Percentiles rank a stretch among this genome's conserved stretches.
Evolutionary conservation across 2,113 vertebrate genomes (phyloP).

Genomic region (Eretmochelys imbricata): DNA sequence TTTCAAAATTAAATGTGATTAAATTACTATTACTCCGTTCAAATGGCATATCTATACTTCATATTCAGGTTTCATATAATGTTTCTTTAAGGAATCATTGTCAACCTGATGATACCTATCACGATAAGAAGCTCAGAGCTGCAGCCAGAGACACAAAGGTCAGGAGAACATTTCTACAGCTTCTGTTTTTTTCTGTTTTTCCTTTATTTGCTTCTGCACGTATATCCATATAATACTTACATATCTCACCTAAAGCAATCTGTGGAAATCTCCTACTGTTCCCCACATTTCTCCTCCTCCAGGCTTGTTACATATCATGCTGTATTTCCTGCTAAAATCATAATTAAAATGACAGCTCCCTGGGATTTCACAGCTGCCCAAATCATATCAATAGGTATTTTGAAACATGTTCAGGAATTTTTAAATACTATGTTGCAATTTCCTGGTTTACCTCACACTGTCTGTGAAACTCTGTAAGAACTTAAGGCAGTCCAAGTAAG

Average conservation of each 20-base stretch:
- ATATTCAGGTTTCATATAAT: constrained; percentile 17
- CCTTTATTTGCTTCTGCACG: accelerated
- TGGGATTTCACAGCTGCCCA: constrained; percentile 19
- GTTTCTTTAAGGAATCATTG: accelerated
- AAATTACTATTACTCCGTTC: constrained; percentile 62
- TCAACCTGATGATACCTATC: not conserved
- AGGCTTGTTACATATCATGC: constrained; percentile 10
- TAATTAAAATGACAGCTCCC: not conserved
- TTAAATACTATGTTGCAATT: not conserved
- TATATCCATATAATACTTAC: not conserved
- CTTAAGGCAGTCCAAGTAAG: constrained; percentile 4
- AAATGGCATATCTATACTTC: constrained; percentile 1
- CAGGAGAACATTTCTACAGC: not conserved
- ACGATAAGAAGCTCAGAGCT: accelerated
- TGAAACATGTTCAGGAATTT: constrained; percentile 41
- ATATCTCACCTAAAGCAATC: not conserved
- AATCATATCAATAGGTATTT: not conserved
- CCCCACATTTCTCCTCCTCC: not conserved
- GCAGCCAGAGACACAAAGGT: accelerated
- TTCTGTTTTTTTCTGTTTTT: not conserved
- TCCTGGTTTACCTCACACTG: not conserved
- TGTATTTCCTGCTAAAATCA: constrained; percentile 35
- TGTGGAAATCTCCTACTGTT: not conserved
- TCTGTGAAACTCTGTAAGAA: constrained; percentile 14
- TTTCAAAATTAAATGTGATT: constrained; percentile 59